These are phyloP conservation scores for Sterrhoptilus dennistouni DNA, from an alignment of 2,113 vertebrate species.

Conservation along the genomic window DNA sequence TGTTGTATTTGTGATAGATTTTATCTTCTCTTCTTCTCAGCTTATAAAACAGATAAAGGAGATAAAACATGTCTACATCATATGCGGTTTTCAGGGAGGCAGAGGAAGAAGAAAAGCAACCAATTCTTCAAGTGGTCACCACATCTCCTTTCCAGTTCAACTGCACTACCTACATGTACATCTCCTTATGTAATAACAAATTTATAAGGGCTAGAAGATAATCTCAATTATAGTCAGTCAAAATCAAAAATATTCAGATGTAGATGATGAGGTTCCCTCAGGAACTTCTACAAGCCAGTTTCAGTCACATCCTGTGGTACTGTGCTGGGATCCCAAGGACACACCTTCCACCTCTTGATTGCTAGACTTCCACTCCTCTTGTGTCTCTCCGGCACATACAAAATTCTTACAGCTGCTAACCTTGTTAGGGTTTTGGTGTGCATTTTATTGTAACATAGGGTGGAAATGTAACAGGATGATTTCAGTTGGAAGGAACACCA, in stretches of 20 bases:
- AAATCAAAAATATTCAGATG: not conserved
- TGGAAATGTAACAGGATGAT: fast-evolving
- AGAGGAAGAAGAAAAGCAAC: not conserved
- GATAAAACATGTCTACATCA: too few relatives aligned
- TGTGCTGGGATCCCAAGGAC: fast-evolving
- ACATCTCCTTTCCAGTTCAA: fast-evolving
- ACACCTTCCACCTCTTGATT: fast-evolving
- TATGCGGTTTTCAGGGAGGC: fast-evolving
- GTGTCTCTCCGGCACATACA: fast-evolving
- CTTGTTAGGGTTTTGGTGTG: not conserved
- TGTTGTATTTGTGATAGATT: not conserved
- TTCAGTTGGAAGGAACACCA: not conserved
- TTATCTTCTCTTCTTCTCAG: not conserved
- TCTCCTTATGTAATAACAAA: not conserved
- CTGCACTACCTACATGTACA: fast-evolving
- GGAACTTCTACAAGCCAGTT: fast-evolving
- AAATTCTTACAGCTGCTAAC: not conserved
- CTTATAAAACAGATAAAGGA: not conserved
- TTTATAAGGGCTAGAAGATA: not conserved
- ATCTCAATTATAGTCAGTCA: not conserved
- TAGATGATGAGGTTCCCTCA: not conserved
- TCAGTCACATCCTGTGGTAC: fast-evolving
- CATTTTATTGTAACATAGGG: fast-evolving
- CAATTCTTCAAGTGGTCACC: not conserved
- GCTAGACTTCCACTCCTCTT: not conserved